These are phyloP conservation scores for Macroglossus sobrinus DNA, from an alignment of 2,113 vertebrate species.

Conservation along the genomic window DNA sequence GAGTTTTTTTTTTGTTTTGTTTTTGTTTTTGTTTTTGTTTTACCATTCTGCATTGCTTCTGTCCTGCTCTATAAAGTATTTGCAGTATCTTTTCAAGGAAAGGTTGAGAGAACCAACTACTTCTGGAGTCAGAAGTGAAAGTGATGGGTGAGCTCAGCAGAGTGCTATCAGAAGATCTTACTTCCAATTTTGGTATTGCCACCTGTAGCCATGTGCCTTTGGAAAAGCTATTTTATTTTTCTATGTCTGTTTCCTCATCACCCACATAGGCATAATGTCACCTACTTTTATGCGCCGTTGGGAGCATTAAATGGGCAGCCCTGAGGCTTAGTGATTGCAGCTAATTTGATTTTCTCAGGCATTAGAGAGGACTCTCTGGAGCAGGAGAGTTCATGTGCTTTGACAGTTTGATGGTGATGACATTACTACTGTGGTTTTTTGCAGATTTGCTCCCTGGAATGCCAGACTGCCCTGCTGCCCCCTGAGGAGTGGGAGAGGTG, in stretches of 20 bases:
- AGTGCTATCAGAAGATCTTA: neutral
- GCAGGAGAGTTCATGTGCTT: fast-evolving
- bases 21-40: too few relatives aligned
- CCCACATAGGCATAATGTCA: neutral
- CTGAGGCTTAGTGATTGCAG: neutral
- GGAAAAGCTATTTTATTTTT: neutral
- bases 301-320: neutral
- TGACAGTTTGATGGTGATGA: neutral
- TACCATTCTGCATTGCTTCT: neutral
- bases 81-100: neutral
- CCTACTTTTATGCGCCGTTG: neutral
- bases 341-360: neutral
- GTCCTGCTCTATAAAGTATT: neutral
- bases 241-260: neutral
- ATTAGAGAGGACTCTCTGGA: neutral
- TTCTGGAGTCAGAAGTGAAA: neutral
- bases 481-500: slow-evolving; percentile 85
- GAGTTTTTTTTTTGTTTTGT: too few relatives aligned
- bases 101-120: neutral
- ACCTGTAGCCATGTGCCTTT: neutral
- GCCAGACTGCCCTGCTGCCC: slow-evolving; percentile 80
- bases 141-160: neutral
- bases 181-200: neutral
- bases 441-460: slow-evolving; percentile 90
- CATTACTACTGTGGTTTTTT: neutral